Evolutionary conservation across 1,140 invertebrate species (phyloP), one percentile per base, ranked within the genome.

Genomic region (Dreissena rostriformis): DNA sequence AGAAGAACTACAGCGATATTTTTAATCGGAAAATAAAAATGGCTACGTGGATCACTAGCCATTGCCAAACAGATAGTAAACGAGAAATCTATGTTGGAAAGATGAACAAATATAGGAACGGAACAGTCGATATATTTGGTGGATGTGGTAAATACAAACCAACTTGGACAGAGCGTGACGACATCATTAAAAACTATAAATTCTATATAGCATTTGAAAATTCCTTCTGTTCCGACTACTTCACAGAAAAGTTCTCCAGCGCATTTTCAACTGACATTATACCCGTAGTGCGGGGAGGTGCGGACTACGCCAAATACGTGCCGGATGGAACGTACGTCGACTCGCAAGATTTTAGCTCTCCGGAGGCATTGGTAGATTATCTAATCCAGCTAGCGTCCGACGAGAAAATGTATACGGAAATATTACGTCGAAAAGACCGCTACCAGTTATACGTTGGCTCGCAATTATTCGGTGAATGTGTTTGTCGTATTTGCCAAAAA

Each of bases 221-320:
- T 93, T 98, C 97, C 0, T 98, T 99, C 90, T 99, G 98, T 93
- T 95, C 96, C 70, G 98, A 99, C 93, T 99, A 99, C 92, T 97
- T 99, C 66, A 98, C 98, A 0, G 98, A 99, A 92, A 99, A 99
- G 92, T 98, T 99, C 92, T 99, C 97, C 92, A 61, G 55, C 49
- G 55, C 52, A 52, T 82, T 65, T 52, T 11, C 57, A 1, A 10
- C 17, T 24, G 70, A 82, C 39, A 72, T 82, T 26, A 73, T 82
- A 65, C 68, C 29, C 5, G 70, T 82, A 24, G 79, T 82, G 49
- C 52, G 67, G 14, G 79, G 79, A 26, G 67, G 66, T 55, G 70
- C 68, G 14, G 49, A 72, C n/a, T 82, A 82, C 26, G 52, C 29
- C 0, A 39, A 65, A 15, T 73, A 73, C 15, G 61, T 29, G 2